These are phyloP conservation scores for Onychostruthus taczanowskii DNA, from an alignment of 2,113 vertebrate genomes.

Conservation along the genomic window DNA sequence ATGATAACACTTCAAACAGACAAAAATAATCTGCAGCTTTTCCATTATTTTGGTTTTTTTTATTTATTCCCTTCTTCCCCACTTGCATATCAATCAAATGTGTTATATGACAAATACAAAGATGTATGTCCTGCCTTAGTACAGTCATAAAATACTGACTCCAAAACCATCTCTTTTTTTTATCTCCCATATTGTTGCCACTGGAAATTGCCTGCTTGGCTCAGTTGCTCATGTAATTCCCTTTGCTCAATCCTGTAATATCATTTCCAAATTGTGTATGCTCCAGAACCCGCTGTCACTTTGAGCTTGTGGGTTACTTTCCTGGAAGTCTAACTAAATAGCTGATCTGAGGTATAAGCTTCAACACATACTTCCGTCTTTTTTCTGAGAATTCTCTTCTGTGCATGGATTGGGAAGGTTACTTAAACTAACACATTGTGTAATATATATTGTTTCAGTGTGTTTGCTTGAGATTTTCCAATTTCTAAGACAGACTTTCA, in stretches of 20 bases:
- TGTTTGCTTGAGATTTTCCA: neutral
- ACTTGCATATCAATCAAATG: neutral
- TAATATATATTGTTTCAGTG: neutral
- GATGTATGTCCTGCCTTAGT: neutral
- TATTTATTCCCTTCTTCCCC: neutral
- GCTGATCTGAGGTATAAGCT: neutral
- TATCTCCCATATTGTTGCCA: neutral
- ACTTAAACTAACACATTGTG: neutral
- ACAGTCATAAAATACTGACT: neutral
- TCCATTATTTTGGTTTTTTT: neutral
- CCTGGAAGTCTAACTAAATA: neutral
- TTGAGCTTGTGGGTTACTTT: neutral
- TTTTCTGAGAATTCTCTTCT: neutral
- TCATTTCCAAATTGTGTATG: neutral
- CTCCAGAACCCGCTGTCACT: neutral
- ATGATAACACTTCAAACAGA: neutral
- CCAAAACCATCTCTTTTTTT: neutral
- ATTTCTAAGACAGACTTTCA: neutral
- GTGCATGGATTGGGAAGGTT: neutral
- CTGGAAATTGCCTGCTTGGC: constrained; percentile 19
- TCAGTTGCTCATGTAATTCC: constrained; percentile 1
- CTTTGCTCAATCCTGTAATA: neutral
- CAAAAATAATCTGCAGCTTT: neutral
- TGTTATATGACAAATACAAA: neutral
- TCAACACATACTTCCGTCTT: neutral